Base-by-base conservation (phyloP, 2,888 invertebrate genomes). In the Zygogramma bicolorata region DNA sequence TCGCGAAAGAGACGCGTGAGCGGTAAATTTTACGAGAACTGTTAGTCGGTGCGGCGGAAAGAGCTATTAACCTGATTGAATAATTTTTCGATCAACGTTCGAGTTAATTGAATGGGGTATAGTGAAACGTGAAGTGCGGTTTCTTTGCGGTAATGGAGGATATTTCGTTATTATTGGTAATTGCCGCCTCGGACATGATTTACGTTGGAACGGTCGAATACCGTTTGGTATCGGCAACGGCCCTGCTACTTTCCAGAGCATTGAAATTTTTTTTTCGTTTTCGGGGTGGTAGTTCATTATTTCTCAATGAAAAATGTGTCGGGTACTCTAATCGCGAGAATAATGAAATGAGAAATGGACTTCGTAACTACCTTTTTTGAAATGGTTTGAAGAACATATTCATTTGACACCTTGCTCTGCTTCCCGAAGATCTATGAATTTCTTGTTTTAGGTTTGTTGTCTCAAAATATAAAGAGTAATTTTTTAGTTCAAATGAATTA, bases 31-130 rank as follows among this genome's bases (percentile, higher is more conserved):
- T 42, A 42, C 42, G 18, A 62, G 20, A 62, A 62, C 62, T 40
- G 62, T 42, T 62, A 53, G 53, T n/a, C 53, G 53, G 25, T 53
- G 22, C 8, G 27, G 13, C 22, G 53, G 27, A 46, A 53, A n/a
- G 27, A 53, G 53, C 53, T 42, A 25, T 62, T 40, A 42, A 62
- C 62, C 62, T 42, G 27, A 62, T 62, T 62, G 62, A 42, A 62
- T 62, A 62, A 62, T 25, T 42, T 62, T 62, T 62, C 42, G 62
- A 62, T 62, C 42, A 62, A 42, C 62, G 38, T 34, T n/a, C 7
- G 22, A 61, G 38, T 61, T 61, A 40, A 61, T 61, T 61, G 61
- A 61, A 61, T 22, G 40, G 40, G 22, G 22, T 22, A 34, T 40
- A 22, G 42, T 42, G 25, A 31, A 42, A 40, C 46, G 46, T 42